phyloP scores from a whole-genome alignment of 2,888 invertebrate genomes.

The Limnephilus lunatus region DNA sequence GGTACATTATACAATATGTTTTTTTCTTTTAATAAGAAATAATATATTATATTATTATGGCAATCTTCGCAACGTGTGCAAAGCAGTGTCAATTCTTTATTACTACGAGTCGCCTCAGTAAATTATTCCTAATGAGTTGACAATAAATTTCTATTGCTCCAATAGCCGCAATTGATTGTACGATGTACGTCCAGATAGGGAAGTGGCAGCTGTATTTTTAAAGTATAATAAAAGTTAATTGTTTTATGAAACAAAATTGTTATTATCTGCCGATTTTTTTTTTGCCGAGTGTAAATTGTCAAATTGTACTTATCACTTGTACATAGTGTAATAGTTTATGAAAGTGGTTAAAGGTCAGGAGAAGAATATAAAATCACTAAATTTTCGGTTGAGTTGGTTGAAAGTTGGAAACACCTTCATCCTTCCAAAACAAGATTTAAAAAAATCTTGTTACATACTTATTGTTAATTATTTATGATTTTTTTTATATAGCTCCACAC shows the following conservation, averaged over 20 bases:
- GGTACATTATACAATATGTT: too few relatives aligned
- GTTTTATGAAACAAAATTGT: background rate
- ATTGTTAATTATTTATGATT: too few relatives aligned
- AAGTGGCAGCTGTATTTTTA: background rate
- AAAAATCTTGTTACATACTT: too few relatives aligned
- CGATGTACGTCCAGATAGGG: background rate
- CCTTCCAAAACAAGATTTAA: too few relatives aligned
- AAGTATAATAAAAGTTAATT: background rate
- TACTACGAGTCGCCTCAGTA: background rate
- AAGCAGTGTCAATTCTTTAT: background rate
- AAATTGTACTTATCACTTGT: too few relatives aligned
- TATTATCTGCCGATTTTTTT: background rate
- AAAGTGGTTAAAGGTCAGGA: too few relatives aligned
- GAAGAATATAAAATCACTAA: too few relatives aligned
- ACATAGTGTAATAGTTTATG: too few relatives aligned
- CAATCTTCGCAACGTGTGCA: background rate
- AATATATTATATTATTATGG: background rate
- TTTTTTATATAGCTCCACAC: too few relatives aligned
- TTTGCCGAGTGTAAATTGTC: background rate
- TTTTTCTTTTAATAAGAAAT: too few relatives aligned
- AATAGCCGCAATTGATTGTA: background rate
- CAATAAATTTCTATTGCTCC: background rate
- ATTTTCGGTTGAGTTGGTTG: too few relatives aligned
- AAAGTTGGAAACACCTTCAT: too few relatives aligned
- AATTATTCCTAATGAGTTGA: background rate